Evolutionary conservation across 2,113 vertebrate genomes (phyloP).

Genomic region (Hyla sarda): DNA sequence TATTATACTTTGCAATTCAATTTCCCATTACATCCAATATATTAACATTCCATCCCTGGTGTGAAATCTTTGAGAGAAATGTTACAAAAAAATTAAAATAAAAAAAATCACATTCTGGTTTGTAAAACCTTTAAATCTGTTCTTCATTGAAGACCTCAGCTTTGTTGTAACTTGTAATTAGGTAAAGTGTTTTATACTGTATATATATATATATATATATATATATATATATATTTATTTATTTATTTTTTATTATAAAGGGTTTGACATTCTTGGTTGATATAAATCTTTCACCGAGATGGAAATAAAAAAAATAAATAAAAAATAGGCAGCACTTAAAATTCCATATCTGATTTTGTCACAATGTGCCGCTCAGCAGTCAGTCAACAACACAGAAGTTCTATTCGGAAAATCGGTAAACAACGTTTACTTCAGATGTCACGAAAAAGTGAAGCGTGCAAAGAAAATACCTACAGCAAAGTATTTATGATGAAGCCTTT

Average conservation of each 20-base stretch:
- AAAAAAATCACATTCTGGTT: neutral
- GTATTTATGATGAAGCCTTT: too few species aligned
- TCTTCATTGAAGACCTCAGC: neutral
- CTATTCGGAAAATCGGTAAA: neutral
- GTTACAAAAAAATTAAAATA: too few species aligned
- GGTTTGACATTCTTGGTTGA: neutral
- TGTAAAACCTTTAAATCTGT: neutral
- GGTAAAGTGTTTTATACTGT: neutral
- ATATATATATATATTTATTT: too few species aligned
- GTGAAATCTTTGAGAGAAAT: neutral
- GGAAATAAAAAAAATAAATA: neutral
- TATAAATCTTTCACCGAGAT: neutral
- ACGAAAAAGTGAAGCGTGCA: neutral
- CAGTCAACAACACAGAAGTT: neutral
- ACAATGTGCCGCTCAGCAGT: neutral
- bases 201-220: too few species aligned
- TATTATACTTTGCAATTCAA: neutral
- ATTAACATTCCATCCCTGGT: slow-evolving; percentile 11
- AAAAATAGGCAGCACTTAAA: slow-evolving; percentile 9
- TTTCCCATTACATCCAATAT: neutral
- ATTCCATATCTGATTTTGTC: neutral
- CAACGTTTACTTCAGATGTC: neutral
- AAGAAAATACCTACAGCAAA: too few species aligned
- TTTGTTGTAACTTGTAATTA: neutral
- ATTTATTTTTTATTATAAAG: neutral